Evolutionary conservation across 2,888 invertebrate genomes (phyloP), one percentile per base, ranked within the genome.

Genomic region (Agriopis marginaria): DNA sequence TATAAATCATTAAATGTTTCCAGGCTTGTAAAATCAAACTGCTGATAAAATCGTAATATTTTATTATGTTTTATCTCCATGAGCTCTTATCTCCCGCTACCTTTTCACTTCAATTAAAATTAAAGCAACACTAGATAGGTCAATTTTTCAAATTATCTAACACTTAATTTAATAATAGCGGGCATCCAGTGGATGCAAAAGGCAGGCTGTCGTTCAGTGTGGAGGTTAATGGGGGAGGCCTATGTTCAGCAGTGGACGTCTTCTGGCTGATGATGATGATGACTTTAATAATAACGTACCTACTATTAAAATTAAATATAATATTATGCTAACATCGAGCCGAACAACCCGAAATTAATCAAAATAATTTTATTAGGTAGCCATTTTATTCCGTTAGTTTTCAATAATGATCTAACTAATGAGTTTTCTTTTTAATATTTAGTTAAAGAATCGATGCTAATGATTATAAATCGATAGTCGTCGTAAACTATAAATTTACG

Each of bases 1-100:
- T 12, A 62, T 62, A 45, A 62, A 62, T 62, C 45, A 62, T 62
- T 12, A 32, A 50, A 61, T 61, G 42, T 61, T 42, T 53, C 53
- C 45, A 62, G 53, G 51, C 62, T 62, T 62, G 62, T 62, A 62
- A 62, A 62, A 51, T 9, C 42, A 42, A 51, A 32, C 45, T 49
- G 11, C 39, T 44, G 44, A 53, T 51, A 53, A 53, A 32, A 44
- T 45, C n/a, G 40, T 6, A 32, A 62, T 53, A 40, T 61, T 61
- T 50, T 51, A 12, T 49, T 44, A 53, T 62, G 23, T n/a, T 11
- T 44, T 62, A 53, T 53, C 62, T 62, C 45, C 17, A 53, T 53
- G 62, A 62, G 44, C 62, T 11, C 50, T n/a, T n/a, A n/a, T n/a
- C n/a, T n/a, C n/a, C n/a, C n/a, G n/a, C n/a, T n/a, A n/a, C n/a